phyloP scores from a whole-genome alignment of 1,140 invertebrate species.

The Drosophila busckii region DNA sequence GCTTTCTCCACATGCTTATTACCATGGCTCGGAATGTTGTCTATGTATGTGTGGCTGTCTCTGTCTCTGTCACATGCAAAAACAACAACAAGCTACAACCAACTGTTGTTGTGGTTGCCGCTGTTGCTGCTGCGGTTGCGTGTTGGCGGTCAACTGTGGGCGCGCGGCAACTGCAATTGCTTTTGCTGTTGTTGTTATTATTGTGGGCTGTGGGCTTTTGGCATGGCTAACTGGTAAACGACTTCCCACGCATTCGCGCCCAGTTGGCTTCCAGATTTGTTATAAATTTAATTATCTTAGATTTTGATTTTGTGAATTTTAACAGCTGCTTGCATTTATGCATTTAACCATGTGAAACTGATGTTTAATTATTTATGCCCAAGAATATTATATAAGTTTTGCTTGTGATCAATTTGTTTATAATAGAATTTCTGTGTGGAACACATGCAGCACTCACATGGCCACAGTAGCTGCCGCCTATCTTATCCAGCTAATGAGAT shows the following conservation, averaged over 20 bases:
- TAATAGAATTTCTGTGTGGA: too few relatives aligned
- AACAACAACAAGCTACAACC: too few relatives aligned
- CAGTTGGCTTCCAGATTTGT: neutral
- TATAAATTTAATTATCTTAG: neutral
- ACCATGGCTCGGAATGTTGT: neutral
- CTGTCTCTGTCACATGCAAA: constrained; percentile 11
- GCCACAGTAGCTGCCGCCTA: constrained; percentile 14
- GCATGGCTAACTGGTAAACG: constrained; percentile 22
- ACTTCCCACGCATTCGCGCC: constrained; percentile 20
- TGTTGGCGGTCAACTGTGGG: constrained; percentile 39
- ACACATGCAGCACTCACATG: constrained; percentile 53
- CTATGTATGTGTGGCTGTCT: neutral
- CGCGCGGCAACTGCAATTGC: constrained; percentile 8
- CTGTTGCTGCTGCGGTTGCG: constrained; percentile 9
- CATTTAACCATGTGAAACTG: too few relatives aligned
- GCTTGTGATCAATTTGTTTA: too few relatives aligned
- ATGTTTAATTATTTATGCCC: too few relatives aligned
- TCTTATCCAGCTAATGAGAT: constrained; percentile 67
- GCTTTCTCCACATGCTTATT: constrained; percentile 11
- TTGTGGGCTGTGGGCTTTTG: constrained; percentile 21
- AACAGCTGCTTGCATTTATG: constrained; percentile 24
- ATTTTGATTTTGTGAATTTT: constrained; percentile 14
- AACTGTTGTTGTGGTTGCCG: constrained; percentile 1
- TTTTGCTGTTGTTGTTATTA: constrained; percentile 3
- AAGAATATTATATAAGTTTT: too few relatives aligned